Base-by-base conservation (phyloP, 35 echinoderm and acorn worm species). In the Hemicentrotus pulcherrimus region DNA sequence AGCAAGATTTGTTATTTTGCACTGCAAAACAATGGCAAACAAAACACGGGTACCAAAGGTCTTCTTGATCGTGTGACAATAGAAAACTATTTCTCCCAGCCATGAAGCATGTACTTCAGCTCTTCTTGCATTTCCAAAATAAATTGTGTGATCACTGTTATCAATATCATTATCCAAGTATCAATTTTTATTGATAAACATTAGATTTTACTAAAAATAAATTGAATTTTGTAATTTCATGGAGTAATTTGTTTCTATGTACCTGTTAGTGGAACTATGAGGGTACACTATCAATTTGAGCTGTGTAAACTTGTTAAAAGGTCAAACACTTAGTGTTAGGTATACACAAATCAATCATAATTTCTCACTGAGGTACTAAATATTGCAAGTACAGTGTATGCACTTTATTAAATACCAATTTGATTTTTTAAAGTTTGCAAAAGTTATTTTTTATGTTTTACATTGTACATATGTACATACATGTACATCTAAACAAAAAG, bases 1-100 rank as follows among this genome's bases (percentile, higher is more conserved):
- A 1, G 19, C 65, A 4, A 78, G 22, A 78, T 78, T 78, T 78
- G 65, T 78, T 78, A 78, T 78, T 78, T 78, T 78, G 65, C 65
- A 78, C 22, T 78, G 65, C 15, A 78, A 22, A 78, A 78, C 65
- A 78, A 78, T 78, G 24, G 22, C 65, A 78, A 78, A 78, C 65
- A 78, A 78, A 78, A 78, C 65, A 78, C 65, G n/a, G 65, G 65
- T 78, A 78, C 19, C 65, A 78, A 78, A 78, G 65, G 65, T 78
- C 65, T 78, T 78, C 65, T 78, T 78, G 65, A 78, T 78, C 6
- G 6, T 28, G 28, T 78, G 65, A 78, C 65, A 78, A 78, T 78
- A 78, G 65, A 18, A 22, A 78, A 78, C 65, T 78, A 28, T 78
- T 78, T 78, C 65, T 78, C 65, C 65, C 65, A 78, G 65, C 65